Conservation (phyloP, 2,113 vertebrate species). For the Chunga burmeisteri region DNA sequence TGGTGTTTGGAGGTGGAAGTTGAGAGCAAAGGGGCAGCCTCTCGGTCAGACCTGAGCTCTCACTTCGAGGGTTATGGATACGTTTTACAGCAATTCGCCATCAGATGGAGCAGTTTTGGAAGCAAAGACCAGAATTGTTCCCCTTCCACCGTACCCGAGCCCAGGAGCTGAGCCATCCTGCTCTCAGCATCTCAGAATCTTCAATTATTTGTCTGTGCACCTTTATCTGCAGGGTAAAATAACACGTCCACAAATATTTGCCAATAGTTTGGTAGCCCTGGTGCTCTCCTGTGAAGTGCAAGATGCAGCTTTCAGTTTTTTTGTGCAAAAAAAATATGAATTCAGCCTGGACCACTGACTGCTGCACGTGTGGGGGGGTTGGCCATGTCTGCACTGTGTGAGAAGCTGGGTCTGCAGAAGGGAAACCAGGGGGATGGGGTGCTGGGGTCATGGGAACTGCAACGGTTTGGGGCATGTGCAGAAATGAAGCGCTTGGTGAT, state of each 20-base stretch:
- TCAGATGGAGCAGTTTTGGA: conserved; percentile 63
- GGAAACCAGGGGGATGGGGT: not conserved
- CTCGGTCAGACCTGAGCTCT: not conserved
- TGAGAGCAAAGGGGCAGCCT: not conserved
- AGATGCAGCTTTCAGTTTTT: not conserved
- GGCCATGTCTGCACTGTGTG: not conserved
- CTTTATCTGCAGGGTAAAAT: not conserved
- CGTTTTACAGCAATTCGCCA: conserved; percentile 36
- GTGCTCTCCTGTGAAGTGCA: not conserved
- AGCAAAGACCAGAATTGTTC: not conserved
- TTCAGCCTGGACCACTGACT: not conserved
- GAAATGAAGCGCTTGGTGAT: not conserved
- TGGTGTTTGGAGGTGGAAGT: not conserved
- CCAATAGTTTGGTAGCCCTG: not conserved
- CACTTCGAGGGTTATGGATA: not conserved
- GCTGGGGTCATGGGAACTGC: not conserved
- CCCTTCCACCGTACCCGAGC: not conserved
- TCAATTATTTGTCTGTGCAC: not conserved
- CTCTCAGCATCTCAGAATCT: not conserved
- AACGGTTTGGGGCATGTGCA: fast-evolving
- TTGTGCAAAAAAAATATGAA: not conserved
- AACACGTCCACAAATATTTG: fast-evolving
- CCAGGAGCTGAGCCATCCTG: not conserved
- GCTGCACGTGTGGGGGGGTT: not conserved
- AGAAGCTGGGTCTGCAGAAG: not conserved